Conservation (phyloP, 2,888 invertebrate genomes). For the Callosobruchus maculatus region DNA sequence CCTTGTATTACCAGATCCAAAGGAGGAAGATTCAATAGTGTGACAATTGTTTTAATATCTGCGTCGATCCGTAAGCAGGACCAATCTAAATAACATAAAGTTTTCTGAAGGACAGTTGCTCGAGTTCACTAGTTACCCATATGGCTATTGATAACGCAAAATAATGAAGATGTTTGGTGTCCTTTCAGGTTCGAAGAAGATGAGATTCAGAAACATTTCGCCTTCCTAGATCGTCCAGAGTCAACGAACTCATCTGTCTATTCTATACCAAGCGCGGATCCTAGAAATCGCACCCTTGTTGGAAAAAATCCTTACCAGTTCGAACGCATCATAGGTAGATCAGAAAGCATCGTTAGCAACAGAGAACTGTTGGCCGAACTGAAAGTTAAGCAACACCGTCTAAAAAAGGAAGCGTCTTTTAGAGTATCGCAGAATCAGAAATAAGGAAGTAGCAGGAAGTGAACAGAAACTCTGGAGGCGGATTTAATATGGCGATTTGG, state of each 20-base stretch:
- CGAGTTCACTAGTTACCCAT: too few relatives aligned
- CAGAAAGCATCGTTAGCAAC: conserved; percentile 31
- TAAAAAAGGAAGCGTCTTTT: conserved; percentile 7
- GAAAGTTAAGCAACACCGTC: conserved; percentile 24
- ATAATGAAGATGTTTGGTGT: too few relatives aligned
- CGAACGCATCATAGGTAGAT: conserved; percentile 8
- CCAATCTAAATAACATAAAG: too few relatives aligned
- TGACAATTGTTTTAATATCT: too few relatives aligned
- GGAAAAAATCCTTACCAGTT: neutral
- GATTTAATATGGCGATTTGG: too few relatives aligned
- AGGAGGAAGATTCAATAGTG: too few relatives aligned
- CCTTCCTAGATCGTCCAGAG: neutral
- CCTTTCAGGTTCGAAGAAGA: neutral
- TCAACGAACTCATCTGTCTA: conserved; percentile 9
- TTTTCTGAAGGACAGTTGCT: too few relatives aligned
- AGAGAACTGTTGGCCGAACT: conserved; percentile 30
- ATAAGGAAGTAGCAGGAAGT: neutral
- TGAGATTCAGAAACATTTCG: neutral
- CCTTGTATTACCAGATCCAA: too few relatives aligned
- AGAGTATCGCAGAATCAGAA: neutral
- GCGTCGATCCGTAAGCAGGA: too few relatives aligned
- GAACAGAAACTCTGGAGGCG: too few relatives aligned
- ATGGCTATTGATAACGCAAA: too few relatives aligned
- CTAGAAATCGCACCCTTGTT: neutral
- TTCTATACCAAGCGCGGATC: neutral